These are phyloP conservation scores for Cephalopholis sonnerati DNA, from an alignment of 2,113 vertebrate genomes.

Conservation along the genomic window DNA sequence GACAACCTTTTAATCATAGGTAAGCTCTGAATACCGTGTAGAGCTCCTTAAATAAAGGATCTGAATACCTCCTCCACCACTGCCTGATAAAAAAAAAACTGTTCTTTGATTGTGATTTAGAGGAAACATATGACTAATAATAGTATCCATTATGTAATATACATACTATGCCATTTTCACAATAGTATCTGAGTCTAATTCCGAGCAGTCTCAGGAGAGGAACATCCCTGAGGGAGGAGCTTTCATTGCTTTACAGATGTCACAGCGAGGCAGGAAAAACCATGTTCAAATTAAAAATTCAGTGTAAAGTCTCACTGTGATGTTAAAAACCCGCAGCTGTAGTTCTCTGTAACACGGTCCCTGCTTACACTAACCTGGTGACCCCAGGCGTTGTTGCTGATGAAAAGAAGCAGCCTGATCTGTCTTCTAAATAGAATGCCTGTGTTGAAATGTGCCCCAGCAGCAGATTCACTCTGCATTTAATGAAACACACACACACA, in stretches of 20 bases:
- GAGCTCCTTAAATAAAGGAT: neutral
- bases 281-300: slow-evolving; percentile 60
- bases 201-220: neutral
- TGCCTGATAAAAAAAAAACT: neutral
- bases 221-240: neutral
- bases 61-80: neutral
- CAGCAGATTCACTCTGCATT: slow-evolving; percentile 61
- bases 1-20: too few species aligned
- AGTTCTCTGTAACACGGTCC: slow-evolving; percentile 32
- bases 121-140: neutral
- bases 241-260: slow-evolving; percentile 32
- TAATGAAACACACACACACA: slow-evolving; percentile 57
- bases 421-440: slow-evolving; percentile 61
- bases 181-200: neutral
- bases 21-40: too few species aligned
- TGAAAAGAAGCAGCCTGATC: slow-evolving; percentile 53
- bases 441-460: slow-evolving; percentile 53
- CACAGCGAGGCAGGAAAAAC: slow-evolving; percentile 23
- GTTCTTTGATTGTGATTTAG: neutral
- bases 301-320: slow-evolving; percentile 14
- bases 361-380: slow-evolving; percentile 28
- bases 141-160: neutral
- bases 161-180: neutral
- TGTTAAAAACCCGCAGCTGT: slow-evolving; percentile 48
- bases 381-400: slow-evolving; percentile 40